Conservation (phyloP, 2,888 invertebrate species). For the Pollenia angustigena region DNA sequence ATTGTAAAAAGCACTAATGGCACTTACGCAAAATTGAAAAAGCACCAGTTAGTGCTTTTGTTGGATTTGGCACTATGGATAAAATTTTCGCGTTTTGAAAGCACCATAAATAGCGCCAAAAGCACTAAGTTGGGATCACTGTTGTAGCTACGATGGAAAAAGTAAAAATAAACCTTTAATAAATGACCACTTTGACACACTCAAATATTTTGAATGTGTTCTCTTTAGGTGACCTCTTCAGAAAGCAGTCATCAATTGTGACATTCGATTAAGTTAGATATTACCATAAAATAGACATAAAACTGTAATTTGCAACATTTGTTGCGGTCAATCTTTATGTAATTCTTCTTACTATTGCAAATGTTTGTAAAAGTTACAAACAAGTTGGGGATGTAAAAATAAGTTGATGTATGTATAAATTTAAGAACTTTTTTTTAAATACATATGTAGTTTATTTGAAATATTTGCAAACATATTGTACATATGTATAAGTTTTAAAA, state of each 20-base stretch:
- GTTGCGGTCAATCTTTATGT: constrained; percentile 77
- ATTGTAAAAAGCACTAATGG: too few species aligned
- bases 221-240: constrained; percentile 31
- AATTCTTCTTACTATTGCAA: constrained; percentile 59
- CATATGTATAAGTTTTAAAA: too few species aligned
- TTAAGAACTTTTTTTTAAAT: too few species aligned
- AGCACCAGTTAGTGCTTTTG: too few species aligned
- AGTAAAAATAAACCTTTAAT: constrained; percentile 60
- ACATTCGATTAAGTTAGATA: constrained; percentile 76
- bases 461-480: too few species aligned
- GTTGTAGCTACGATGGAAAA: constrained; percentile 26
- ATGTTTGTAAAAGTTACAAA: constrained; percentile 18
- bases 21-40: too few species aligned
- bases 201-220: constrained; percentile 40
- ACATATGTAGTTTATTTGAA: too few species aligned
- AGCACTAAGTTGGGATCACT: too few species aligned
- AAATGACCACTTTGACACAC: constrained; percentile 72
- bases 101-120: too few species aligned
- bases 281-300: constrained; percentile 82
- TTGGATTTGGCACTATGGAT: too few species aligned
- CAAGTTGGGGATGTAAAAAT: constrained; percentile 14
- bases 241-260: constrained; percentile 70
- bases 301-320: constrained; percentile 82
- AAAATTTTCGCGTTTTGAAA: too few species aligned
- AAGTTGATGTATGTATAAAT: too few species aligned